These are phyloP conservation scores for Hiodon alosoides DNA, from an alignment of 2,113 vertebrate genomes.

Conservation along the genomic window DNA sequence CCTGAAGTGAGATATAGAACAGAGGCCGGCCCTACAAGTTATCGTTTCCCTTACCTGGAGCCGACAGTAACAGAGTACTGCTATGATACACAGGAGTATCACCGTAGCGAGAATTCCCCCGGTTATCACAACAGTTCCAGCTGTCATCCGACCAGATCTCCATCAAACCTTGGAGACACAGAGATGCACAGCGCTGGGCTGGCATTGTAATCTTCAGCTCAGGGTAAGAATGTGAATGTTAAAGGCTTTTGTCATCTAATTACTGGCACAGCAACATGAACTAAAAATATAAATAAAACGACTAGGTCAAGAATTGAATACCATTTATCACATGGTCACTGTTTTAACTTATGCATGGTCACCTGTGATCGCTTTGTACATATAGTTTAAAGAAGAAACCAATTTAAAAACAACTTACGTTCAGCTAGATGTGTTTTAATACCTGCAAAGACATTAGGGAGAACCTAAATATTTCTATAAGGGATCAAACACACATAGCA, in stretches of 20 bases:
- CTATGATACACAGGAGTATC: constrained; percentile 97
- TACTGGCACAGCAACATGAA: neutral
- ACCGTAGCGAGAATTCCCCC: constrained; percentile 98
- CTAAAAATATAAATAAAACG: constrained; percentile 1
- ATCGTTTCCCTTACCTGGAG: constrained; percentile 74
- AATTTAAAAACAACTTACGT: constrained; percentile 45
- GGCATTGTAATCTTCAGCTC: neutral
- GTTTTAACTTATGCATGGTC: neutral
- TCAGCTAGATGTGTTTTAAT: constrained; percentile 51
- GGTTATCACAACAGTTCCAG: constrained; percentile 99
- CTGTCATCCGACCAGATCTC: constrained; percentile 98
- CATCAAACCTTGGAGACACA: constrained; percentile 83
- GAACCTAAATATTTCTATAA: neutral
- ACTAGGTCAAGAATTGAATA: neutral
- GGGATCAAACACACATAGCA: neutral
- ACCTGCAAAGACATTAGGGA: constrained; percentile 37
- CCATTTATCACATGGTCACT: neutral
- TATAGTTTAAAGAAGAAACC: neutral
- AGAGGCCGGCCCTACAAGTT: neutral
- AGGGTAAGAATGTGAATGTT: neutral
- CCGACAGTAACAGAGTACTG: constrained; percentile 96
- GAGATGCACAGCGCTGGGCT: constrained; percentile 23
- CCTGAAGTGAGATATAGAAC: neutral
- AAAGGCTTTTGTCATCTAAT: neutral
- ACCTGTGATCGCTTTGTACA: neutral